Conservation (phyloP, 2,797 vertebrate genomes). For the Alfaro cultratus region DNA sequence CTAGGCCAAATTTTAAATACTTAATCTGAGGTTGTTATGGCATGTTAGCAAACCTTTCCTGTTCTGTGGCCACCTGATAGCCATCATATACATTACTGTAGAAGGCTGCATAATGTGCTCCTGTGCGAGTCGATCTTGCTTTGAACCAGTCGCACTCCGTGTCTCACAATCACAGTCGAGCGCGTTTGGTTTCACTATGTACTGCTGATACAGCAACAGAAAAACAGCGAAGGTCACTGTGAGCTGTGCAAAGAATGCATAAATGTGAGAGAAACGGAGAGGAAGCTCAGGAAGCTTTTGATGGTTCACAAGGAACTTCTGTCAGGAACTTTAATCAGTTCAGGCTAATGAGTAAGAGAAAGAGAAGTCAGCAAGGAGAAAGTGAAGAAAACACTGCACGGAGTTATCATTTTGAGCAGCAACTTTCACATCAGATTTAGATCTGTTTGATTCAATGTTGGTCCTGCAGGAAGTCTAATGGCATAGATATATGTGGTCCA, state of each 20-base stretch:
- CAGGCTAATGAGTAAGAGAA: not conserved
- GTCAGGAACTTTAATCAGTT: not conserved
- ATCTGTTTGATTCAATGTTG: not conserved
- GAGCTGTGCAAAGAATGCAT: not conserved
- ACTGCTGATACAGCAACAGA: not conserved
- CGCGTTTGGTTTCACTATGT: not conserved
- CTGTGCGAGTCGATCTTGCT: not conserved
- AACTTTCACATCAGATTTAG: slow-evolving; percentile 4
- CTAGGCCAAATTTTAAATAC: not conserved
- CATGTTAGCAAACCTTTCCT: not conserved
- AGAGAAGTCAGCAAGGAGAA: not conserved
- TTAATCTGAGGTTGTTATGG: not conserved
- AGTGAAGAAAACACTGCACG: not conserved
- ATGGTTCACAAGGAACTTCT: not conserved
- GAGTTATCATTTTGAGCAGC: not conserved
- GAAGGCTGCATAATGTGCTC: not conserved
- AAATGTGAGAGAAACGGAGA: not conserved
- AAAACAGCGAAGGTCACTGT: not conserved
- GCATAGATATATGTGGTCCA: not conserved
- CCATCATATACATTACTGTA: not conserved
- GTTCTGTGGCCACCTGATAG: not conserved
- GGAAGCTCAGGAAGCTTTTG: not conserved
- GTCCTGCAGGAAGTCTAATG: not conserved
- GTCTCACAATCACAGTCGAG: not conserved
- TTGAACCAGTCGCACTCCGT: not conserved